phyloP scores from a whole-genome alignment of 2,888 invertebrate species.

The Hirtodrosophila confusa region DNA sequence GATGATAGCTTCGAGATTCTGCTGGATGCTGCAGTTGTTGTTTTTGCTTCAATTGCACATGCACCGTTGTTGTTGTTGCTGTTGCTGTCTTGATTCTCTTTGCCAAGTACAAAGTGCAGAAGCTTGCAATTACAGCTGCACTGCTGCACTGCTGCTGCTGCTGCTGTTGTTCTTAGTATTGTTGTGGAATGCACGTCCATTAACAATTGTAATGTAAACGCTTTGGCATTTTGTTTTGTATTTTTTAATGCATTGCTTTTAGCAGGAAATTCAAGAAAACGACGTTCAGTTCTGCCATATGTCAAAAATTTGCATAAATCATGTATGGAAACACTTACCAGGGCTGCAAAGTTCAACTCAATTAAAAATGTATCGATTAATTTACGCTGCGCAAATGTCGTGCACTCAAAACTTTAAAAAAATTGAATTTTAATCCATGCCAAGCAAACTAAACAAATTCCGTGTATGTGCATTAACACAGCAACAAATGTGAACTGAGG shows the following conservation, averaged over 20 bases:
- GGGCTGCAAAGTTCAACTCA: conserved; percentile 19
- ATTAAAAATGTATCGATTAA: conserved; percentile 14
- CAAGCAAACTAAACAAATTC: conserved; percentile 4
- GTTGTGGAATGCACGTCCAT: conserved; percentile 64
- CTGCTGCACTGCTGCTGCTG: conserved; percentile 33
- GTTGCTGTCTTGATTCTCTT: conserved; percentile 35
- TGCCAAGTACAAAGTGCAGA: conserved; percentile 56
- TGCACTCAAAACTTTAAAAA: not conserved
- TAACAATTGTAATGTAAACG: conserved; percentile 70
- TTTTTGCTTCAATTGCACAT: conserved; percentile 49
- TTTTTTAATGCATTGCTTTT: conserved; percentile 28
- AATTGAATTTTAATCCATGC: too few relatives aligned
- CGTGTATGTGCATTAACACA: conserved; percentile 12
- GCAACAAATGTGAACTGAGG: conserved; percentile 32
- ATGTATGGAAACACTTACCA: conserved; percentile 33
- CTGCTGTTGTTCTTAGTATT: conserved; percentile 41
- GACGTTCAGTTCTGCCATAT: conserved; percentile 59
- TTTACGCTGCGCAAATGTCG: not conserved
- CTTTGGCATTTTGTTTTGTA: conserved; percentile 51
- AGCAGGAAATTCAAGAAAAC: conserved; percentile 48
- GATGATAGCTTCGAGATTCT: conserved; percentile 59
- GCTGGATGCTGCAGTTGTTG: conserved; percentile 29
- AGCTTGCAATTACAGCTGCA: conserved; percentile 62
- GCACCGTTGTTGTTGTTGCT: conserved; percentile 32
- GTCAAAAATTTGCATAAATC: conserved; percentile 38